A percentile compares a stretch with the other conserved stretches of the same genome.
Evolutionary conservation across 1,140 invertebrate species (phyloP).

Genomic region (Aradophagus sp.): DNA sequence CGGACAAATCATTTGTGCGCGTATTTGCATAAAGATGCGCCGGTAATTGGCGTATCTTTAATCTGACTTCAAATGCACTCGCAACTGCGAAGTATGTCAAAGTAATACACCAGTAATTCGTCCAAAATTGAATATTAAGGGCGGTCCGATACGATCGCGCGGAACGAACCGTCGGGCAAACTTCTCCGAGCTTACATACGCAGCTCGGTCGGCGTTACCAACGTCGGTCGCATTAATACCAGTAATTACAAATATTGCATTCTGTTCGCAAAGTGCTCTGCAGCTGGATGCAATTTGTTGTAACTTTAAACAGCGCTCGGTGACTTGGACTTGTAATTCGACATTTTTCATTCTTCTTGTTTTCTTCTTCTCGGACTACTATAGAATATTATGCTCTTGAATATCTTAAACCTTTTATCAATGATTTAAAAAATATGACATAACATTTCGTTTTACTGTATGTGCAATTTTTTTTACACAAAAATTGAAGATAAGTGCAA

Average conservation of each 20-base stretch:
- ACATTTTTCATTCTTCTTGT: no score
- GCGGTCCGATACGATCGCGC: conserved; percentile 11
- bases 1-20: background rate
- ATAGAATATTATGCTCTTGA: no score
- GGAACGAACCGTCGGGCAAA: conserved; percentile 14
- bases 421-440: no score
- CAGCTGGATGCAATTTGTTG: conserved; percentile 16
- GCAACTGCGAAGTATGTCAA: conserved; percentile 11
- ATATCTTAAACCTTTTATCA: no score
- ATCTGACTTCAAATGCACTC: conserved; percentile 7
- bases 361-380: no score
- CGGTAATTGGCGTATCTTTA: background rate
- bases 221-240: conserved; percentile 19
- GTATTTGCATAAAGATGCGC: background rate
- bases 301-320: conserved; percentile 8
- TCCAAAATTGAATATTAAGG: conserved; percentile 31
- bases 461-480: no score
- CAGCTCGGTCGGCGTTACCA: conserved; percentile 6
- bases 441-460: no score
- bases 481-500: no score
- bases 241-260: conserved; percentile 27
- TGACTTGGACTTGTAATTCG: no score
- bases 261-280: conserved; percentile 19
- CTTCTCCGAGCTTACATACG: conserved; percentile 26
- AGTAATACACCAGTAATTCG: conserved; percentile 23